Evolutionary conservation across 2,888 invertebrate species (phyloP).

Genomic region (Conchocele bisecta): DNA sequence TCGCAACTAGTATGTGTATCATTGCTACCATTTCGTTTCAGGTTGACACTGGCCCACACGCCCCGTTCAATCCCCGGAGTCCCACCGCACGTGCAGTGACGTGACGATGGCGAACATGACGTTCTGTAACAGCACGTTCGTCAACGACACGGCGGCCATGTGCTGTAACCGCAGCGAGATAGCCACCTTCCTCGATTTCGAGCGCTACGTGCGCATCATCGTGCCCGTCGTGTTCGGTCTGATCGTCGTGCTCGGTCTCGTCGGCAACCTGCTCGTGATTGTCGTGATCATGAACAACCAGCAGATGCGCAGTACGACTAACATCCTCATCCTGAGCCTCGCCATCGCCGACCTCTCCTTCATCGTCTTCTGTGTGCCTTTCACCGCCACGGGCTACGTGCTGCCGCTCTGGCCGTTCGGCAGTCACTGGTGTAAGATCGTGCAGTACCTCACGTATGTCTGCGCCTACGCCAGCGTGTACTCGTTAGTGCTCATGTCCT

Average conservation of each 20-base stretch:
- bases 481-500: slow-evolving; percentile 95
- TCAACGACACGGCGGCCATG: no score
- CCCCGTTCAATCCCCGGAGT: no score
- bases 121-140: no score
- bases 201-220: slow-evolving; percentile 70
- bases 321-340: slow-evolving; percentile 94
- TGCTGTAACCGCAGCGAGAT: no score
- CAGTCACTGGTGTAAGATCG: slow-evolving; percentile 93
- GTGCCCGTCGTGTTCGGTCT: slow-evolving; percentile 89
- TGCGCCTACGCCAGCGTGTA: slow-evolving; percentile 97
- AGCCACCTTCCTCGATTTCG: slow-evolving; percentile 48
- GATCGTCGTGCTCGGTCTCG: slow-evolving; percentile 92
- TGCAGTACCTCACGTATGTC: slow-evolving; percentile 95
- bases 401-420: slow-evolving; percentile 95
- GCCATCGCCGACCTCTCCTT: slow-evolving; percentile 95
- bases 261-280: slow-evolving; percentile 94
- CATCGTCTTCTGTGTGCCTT: slow-evolving; percentile 96
- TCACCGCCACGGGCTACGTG: slow-evolving; percentile 95
- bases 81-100: no score
- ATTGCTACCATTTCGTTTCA: no score
- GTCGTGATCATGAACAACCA: slow-evolving; percentile 94
- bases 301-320: slow-evolving; percentile 96
- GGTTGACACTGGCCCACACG: no score
- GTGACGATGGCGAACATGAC: no score
- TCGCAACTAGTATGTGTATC: no score